Evolutionary conservation across 2,888 invertebrate species (phyloP).

Genomic region (Nasonovia ribisnigri): DNA sequence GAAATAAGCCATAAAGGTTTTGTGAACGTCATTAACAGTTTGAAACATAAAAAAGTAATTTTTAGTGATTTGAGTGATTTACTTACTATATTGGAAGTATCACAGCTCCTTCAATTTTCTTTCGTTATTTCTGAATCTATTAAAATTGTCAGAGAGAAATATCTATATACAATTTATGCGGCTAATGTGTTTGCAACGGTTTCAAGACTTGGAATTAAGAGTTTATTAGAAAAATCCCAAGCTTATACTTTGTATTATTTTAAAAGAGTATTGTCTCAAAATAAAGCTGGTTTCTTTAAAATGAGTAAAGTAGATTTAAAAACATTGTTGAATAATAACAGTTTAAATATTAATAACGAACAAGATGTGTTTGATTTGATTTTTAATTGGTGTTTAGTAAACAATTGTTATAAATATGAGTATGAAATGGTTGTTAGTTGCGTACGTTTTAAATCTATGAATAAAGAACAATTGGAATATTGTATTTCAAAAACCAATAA

Average conservation of each 20-base stretch:
- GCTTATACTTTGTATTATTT: conserved; percentile 6
- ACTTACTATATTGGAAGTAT: conserved; percentile 22
- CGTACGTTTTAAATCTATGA: conserved; percentile 28
- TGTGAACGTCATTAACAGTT: not conserved
- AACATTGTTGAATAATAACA: not conserved
- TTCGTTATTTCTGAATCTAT: not conserved
- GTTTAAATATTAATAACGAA: conserved; percentile 12
- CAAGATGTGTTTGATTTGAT: conserved; percentile 34
- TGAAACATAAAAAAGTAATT: not conserved
- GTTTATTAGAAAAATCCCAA: not conserved
- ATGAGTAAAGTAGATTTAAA: not conserved
- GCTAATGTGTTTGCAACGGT: not conserved
- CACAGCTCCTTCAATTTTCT: conserved; percentile 41
- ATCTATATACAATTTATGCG: not conserved
- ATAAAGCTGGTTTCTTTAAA: not conserved
- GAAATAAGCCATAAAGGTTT: not conserved
- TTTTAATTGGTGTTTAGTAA: not conserved
- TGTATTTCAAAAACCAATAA: conserved; percentile 31
- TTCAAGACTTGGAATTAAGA: conserved; percentile 1
- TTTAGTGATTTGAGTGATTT: not conserved
- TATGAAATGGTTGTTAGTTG: conserved; percentile 24
- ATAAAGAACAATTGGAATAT: not conserved
- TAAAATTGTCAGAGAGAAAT: not conserved
- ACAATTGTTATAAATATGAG: not conserved
- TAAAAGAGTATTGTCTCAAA: not conserved